Conservation (phyloP, 2,888 invertebrate species). For the Priocnemis perturbator region DNA sequence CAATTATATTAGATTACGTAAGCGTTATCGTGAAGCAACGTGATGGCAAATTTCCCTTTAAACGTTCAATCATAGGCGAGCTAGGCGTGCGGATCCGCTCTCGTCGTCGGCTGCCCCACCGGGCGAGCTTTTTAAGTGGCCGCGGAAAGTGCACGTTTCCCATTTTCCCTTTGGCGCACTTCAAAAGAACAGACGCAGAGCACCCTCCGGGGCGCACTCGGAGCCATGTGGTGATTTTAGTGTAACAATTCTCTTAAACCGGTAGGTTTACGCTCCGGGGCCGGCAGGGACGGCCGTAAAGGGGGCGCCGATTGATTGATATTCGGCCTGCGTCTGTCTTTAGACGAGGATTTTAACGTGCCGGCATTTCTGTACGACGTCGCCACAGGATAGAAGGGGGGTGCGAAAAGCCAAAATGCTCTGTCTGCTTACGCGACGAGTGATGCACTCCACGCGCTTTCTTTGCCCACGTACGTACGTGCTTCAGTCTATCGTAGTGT, state of each 20-base stretch:
- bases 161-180: slow-evolving; percentile 51
- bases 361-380: slow-evolving; percentile 28
- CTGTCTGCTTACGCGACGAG: slow-evolving; percentile 48
- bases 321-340: slow-evolving; percentile 58
- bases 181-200: slow-evolving; percentile 48
- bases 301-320: slow-evolving; percentile 70
- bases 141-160: slow-evolving; percentile 45
- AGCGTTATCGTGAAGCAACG: too few species aligned
- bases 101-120: slow-evolving; percentile 13
- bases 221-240: slow-evolving; percentile 68
- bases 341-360: slow-evolving; percentile 42
- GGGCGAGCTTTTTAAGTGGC: slow-evolving; percentile 32
- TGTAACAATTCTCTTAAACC: slow-evolving; percentile 67
- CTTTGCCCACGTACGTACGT: slow-evolving; percentile 21
- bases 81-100: neutral
- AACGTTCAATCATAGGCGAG: too few species aligned
- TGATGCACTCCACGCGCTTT: slow-evolving; percentile 58
- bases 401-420: slow-evolving; percentile 26
- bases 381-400: neutral
- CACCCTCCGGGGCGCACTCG: slow-evolving; percentile 33
- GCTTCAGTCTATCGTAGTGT: neutral
- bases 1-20: too few species aligned
- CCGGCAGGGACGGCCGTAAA: slow-evolving; percentile 58
- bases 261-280: slow-evolving; percentile 53
- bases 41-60: too few species aligned